Evolutionary conservation across 1,140 invertebrate genomes (phyloP), one percentile per base, ranked within the genome.

Genomic region (Papilio polytes): DNA sequence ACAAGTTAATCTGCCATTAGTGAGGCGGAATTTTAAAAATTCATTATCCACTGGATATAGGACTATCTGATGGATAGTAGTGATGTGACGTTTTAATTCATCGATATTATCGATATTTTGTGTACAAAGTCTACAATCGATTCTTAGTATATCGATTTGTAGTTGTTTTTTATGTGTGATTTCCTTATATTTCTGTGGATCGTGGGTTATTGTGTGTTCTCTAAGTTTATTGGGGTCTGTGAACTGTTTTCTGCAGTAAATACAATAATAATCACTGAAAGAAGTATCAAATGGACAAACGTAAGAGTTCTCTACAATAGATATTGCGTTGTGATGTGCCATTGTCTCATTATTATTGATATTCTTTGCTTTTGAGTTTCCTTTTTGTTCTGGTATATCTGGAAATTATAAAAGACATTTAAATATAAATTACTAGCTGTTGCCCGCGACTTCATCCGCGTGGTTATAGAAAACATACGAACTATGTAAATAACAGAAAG

Each of bases 221-320:
- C 93, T 83, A 0, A 94, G 78, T 80, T 90, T 89, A 12, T 85
- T 80, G 0, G 92, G 91, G 18, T 93, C 90, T 2, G 91, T 94
- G 83, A 90, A 92, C 9, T 90, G 84, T 73, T 88, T 78, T 53
- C 89, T 85, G 74, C 93, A 94, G 77, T 94, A 94, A 0, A 91
- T 77, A 56, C 93, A 93, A 81, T 86, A 93, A 63, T 92, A 94
- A 74, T 93, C 89, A 15, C 92, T 93, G 72, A 91, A 93, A 0
- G 91, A 91, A 0, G 88, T 93, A 36, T 91, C 88, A 66, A 94
- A 94, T 0, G 93, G 93, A 80, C 92, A 93, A 0, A 89, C 89
- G 18, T 85, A 94, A 0, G 93, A 93, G 22, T 88, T 90, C 72
- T 94, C 89, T 0, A 94, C 86, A 59, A 94, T 84, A 0, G 87